Evolutionary conservation across 2,888 invertebrate genomes (phyloP).

Genomic region (Mellilla xanthometata): DNA sequence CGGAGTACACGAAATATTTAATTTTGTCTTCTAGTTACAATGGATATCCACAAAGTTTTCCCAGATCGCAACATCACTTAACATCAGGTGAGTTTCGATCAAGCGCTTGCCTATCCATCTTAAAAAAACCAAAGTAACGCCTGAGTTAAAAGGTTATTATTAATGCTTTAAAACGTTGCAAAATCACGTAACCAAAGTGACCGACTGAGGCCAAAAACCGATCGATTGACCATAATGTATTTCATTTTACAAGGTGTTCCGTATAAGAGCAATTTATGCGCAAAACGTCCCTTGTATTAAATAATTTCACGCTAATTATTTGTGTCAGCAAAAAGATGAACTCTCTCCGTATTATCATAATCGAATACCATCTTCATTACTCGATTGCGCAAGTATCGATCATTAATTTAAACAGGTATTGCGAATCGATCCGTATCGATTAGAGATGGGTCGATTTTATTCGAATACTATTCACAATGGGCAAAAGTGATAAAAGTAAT

Average conservation of each 20-base stretch:
- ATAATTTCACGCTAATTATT: constrained; percentile 39
- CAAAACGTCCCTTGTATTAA: constrained; percentile 30
- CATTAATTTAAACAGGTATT: constrained; percentile 44
- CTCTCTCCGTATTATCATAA: constrained; percentile 47
- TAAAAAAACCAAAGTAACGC: too few relatives aligned
- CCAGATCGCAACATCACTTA: too few relatives aligned
- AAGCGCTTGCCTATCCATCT: too few relatives aligned
- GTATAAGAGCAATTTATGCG: constrained; percentile 18
- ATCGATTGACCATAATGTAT: constrained; percentile 10
- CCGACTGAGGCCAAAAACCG: background rate
- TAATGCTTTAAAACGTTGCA: background rate
- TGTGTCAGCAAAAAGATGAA: constrained; percentile 36
- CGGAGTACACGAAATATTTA: too few relatives aligned
- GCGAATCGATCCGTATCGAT: constrained; percentile 38
- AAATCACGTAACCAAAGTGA: background rate
- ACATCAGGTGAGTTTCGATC: too few relatives aligned
- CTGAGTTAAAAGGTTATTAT: too few relatives aligned
- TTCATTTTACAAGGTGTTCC: constrained; percentile 17
- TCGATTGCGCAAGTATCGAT: constrained; percentile 43
- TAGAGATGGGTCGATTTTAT: constrained; percentile 26
- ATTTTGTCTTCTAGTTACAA: too few relatives aligned
- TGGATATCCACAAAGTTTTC: too few relatives aligned
- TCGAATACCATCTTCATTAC: constrained; percentile 49
- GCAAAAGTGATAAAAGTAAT: too few relatives aligned
- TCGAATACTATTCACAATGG: too few relatives aligned